phyloP scores from a whole-genome alignment of 2,113 vertebrate genomes.

The Crypturellus undulatus region DNA sequence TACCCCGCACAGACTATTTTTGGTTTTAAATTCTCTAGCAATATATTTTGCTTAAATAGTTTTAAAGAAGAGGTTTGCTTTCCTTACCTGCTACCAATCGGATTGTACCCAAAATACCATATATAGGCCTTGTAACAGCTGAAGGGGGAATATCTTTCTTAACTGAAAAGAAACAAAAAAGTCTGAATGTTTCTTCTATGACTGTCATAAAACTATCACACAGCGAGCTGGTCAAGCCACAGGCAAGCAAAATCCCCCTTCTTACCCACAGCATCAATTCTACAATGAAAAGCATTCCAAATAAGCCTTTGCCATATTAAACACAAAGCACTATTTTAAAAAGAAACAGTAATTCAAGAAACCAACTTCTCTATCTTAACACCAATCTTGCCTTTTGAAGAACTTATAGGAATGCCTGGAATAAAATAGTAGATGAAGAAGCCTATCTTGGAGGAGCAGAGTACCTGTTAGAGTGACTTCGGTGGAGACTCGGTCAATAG shows the following conservation, averaged over 20 bases:
- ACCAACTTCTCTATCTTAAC: background rate
- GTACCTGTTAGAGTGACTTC: slow-evolving; percentile 93
- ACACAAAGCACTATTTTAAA: background rate
- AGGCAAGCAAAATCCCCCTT: background rate
- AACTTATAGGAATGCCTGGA: background rate
- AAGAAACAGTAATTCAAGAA: background rate
- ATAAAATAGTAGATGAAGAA: background rate
- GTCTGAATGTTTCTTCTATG: background rate
- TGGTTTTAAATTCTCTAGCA: background rate
- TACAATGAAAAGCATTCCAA: background rate
- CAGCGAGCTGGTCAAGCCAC: background rate
- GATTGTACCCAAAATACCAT: slow-evolving; percentile 93
- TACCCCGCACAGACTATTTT: background rate
- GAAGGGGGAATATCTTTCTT: slow-evolving; percentile 92
- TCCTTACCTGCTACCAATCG: slow-evolving; percentile 92
- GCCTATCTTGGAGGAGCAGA: background rate
- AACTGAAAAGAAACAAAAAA: slow-evolving; percentile 76
- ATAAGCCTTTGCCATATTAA: background rate
- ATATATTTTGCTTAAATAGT: background rate
- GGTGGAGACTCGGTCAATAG: slow-evolving; percentile 93
- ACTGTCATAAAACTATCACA: background rate
- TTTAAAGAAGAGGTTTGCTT: background rate
- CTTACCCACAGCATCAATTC: background rate
- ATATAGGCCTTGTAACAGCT: slow-evolving; percentile 89
- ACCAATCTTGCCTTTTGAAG: background rate